Conservation (phyloP, 2,113 vertebrate genomes). For the Heterotis niloticus region DNA sequence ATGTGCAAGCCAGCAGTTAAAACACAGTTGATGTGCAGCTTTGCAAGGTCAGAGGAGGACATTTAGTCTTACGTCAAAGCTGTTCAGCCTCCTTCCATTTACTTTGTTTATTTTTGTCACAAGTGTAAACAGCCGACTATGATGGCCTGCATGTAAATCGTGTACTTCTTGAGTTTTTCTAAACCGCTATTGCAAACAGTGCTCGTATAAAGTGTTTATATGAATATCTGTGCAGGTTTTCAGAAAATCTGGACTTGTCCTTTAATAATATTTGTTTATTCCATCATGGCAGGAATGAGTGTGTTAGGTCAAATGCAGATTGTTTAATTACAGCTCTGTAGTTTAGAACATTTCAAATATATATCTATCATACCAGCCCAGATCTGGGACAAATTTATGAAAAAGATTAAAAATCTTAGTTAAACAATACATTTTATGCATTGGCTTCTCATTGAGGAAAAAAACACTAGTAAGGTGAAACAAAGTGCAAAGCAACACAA, state of each 20-base stretch:
- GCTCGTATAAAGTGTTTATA: constrained; percentile 7
- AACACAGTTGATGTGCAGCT: constrained; percentile 7
- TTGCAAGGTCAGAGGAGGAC: neutral
- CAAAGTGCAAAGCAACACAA: neutral
- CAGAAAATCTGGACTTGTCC: neutral
- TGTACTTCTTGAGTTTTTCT: neutral
- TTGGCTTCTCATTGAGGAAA: neutral
- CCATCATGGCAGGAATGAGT: neutral
- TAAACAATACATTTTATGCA: no score
- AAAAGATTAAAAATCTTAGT: no score
- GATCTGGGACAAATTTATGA: no score
- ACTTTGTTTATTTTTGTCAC: constrained; percentile 21
- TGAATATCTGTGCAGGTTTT: constrained; percentile 1
- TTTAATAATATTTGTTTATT: neutral
- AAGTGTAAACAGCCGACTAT: constrained; percentile 14
- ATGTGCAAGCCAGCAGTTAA: no score
- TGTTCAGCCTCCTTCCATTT: constrained; percentile 6
- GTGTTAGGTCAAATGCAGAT: neutral
- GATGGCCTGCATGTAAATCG: constrained; percentile 6
- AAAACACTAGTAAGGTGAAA: neutral
- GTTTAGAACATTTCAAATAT: neutral
- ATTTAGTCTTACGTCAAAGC: constrained; percentile 20
- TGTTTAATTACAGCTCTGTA: neutral
- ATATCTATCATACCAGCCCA: neutral
- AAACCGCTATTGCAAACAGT: neutral